Evolutionary conservation across 1,140 invertebrate species (phyloP).

Genomic region (Asobara japonica): DNA sequence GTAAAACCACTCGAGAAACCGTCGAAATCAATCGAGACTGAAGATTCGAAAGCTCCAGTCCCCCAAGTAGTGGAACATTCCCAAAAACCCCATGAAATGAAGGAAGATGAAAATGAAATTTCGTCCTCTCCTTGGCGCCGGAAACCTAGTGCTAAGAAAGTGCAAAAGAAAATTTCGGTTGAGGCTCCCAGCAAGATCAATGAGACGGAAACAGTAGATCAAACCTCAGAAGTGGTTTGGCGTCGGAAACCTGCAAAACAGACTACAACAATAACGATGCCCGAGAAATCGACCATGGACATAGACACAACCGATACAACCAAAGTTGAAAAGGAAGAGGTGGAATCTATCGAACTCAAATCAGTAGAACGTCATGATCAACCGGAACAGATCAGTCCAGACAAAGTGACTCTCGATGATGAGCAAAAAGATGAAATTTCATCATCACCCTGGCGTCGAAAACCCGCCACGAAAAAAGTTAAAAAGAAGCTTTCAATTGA

Average conservation of each 20-base stretch:
- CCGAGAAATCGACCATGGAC: not conserved
- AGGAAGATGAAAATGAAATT: slow-evolving; percentile 42
- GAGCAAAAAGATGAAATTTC: slow-evolving; percentile 42
- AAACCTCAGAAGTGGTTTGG: slow-evolving; percentile 58
- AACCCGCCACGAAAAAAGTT: not conserved
- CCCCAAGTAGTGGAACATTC: too few relatives aligned
- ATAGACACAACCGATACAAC: not conserved
- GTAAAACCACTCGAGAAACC: slow-evolving; percentile 47
- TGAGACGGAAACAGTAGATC: slow-evolving; percentile 38
- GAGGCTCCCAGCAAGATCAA: slow-evolving; percentile 33
- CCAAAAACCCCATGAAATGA: too few relatives aligned
- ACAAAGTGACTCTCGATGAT: not conserved
- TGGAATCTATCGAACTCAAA: not conserved
- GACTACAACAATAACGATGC: not conserved
- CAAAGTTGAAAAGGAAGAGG: not conserved
- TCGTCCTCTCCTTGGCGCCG: slow-evolving; percentile 57
- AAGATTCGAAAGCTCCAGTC: too few relatives aligned
- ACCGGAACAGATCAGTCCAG: not conserved
- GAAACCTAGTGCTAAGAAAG: slow-evolving; percentile 52
- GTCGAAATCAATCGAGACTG: slow-evolving; percentile 29
- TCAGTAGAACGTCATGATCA: too few relatives aligned
- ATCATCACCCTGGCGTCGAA: not conserved
- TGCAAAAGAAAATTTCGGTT: slow-evolving; percentile 20
- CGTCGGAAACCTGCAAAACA: not conserved
- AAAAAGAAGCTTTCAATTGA: slow-evolving; percentile 53